phyloP scores from a whole-genome alignment of 2,113 vertebrate genomes.

The Caranx ignobilis region DNA sequence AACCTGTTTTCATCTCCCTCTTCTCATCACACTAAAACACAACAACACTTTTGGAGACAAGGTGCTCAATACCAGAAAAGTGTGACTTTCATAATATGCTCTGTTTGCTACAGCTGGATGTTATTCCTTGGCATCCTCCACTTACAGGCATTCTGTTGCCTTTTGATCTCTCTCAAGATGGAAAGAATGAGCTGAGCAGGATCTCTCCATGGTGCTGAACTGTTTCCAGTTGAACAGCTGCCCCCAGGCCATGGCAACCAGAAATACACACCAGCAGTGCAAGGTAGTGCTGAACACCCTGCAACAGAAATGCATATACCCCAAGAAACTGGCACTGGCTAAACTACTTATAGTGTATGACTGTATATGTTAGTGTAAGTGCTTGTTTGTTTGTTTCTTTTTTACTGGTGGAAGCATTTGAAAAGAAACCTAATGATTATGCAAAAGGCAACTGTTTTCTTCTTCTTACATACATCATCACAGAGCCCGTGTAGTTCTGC shows the following conservation, averaged over 20 bases:
- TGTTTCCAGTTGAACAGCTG: constrained; percentile 73
- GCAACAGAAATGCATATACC: constrained; percentile 4
- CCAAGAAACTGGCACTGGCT: neutral
- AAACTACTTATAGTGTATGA: neutral
- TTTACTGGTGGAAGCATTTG: neutral
- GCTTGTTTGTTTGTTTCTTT: neutral
- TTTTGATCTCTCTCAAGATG: constrained; percentile 70
- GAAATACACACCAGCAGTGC: constrained; percentile 50
- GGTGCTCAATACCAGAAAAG: constrained; percentile 20
- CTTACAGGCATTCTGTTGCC: constrained; percentile 65
- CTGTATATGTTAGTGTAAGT: constrained; percentile 9
- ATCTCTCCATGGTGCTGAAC: constrained; percentile 77
- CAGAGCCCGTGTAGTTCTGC: neutral
- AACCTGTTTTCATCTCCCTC: neutral
- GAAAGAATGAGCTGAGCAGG: constrained; percentile 63
- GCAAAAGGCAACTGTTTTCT: neutral
- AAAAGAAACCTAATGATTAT: neutral
- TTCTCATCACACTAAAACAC: neutral
- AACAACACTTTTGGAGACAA: constrained; percentile 23
- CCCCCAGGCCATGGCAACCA: constrained; percentile 66
- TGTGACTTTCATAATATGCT: constrained; percentile 44
- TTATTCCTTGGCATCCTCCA: constrained; percentile 54
- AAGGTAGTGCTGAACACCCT: constrained; percentile 8
- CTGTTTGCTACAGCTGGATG: constrained; percentile 41
- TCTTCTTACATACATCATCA: neutral